Percentiles rank a stretch among this genome's conserved stretches.
phyloP scores from a whole-genome alignment of 2,113 vertebrate genomes.

The Zootoca vivipara region DNA sequence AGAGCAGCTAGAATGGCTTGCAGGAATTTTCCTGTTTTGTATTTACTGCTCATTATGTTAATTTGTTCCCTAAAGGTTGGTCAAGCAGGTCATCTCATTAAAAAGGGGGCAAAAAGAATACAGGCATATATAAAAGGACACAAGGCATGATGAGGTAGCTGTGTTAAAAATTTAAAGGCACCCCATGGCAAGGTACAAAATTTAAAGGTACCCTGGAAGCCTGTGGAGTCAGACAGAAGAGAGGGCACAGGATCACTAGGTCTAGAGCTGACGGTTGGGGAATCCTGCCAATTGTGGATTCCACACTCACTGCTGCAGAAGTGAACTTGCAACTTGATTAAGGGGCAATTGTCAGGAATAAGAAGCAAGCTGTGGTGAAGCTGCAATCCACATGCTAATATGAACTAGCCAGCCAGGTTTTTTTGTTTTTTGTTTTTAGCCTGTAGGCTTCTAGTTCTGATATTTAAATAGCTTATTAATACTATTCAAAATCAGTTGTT shows the following conservation, averaged over 20 bases:
- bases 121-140: background rate
- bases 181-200: too few species aligned
- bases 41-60: background rate
- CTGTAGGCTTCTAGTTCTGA: background rate
- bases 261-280: background rate
- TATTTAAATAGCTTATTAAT: background rate
- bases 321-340: background rate
- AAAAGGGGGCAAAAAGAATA: background rate
- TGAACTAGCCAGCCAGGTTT: background rate
- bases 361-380: background rate
- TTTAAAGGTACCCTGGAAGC: background rate
- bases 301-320: background rate
- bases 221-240: background rate
- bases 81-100: background rate
- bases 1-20: background rate
- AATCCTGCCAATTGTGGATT: background rate
- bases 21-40: background rate
- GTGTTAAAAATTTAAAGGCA: background rate
- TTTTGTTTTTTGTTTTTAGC: background rate
- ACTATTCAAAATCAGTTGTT: background rate
- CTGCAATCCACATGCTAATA: background rate
- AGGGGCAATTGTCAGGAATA: background rate
- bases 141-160: background rate
- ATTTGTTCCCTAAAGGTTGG: background rate
- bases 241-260: background rate